A percentile compares a stretch with the other conserved stretches of the same genome.
phyloP scores from a whole-genome alignment of 2,113 vertebrate genomes.

The Dasypus novemcinctus region DNA sequence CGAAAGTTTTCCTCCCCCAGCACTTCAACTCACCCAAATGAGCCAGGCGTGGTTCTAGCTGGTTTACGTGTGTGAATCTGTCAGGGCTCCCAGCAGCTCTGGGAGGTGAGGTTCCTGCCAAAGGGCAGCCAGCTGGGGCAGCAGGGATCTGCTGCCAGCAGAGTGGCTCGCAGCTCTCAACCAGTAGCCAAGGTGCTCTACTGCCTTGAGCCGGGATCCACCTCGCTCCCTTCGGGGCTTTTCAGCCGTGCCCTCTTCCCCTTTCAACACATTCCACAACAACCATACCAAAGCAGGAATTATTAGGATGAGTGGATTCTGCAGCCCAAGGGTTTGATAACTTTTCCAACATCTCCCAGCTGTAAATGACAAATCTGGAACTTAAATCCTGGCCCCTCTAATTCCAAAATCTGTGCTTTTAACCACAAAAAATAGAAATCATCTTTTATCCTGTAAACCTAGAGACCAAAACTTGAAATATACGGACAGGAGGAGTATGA shows the following conservation, averaged over 20 bases:
- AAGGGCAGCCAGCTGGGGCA: neutral
- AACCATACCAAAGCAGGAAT: neutral
- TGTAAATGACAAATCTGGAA: neutral
- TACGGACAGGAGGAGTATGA: neutral
- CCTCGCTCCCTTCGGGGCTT: neutral
- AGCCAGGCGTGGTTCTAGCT: too few relatives aligned
- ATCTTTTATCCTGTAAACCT: neutral
- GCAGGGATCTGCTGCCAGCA: neutral
- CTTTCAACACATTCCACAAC: neutral
- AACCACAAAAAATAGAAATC: neutral
- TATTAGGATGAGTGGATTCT: neutral
- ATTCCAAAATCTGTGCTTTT: neutral
- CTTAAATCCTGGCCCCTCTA: neutral
- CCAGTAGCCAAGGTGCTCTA: fast-evolving
- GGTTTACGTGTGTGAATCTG: neutral
- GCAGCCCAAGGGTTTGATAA: neutral
- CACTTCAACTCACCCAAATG: neutral
- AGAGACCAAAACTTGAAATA: neutral
- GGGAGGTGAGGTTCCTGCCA: neutral
- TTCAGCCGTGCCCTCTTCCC: neutral
- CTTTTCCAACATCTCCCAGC: neutral
- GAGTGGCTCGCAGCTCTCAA: neutral
- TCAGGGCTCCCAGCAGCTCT: neutral
- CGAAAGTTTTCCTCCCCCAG: fast-evolving
- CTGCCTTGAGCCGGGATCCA: neutral